A percentile compares a stretch with the other conserved stretches of the same genome.
Evolutionary conservation across 2,113 vertebrate genomes (phyloP).

Genomic region (Otis tarda): DNA sequence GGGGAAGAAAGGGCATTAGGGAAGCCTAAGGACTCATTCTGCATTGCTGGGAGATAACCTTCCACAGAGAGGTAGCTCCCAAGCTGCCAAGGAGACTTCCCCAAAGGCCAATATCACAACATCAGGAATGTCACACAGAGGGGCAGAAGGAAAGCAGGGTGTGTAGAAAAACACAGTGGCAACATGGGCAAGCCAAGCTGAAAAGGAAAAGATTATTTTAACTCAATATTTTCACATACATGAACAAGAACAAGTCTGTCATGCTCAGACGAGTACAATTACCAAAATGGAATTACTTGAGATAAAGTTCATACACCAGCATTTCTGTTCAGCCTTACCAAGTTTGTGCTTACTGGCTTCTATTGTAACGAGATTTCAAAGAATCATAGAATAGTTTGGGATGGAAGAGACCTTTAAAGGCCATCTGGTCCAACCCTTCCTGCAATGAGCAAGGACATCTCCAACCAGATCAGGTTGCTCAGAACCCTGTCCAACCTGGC

Average conservation of each 20-base stretch:
- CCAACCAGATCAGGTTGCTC: too few relatives aligned
- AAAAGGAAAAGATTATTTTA: neutral
- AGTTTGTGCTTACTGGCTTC: neutral
- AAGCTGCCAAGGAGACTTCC: neutral
- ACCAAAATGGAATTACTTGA: neutral
- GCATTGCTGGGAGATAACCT: neutral
- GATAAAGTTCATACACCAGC: neutral
- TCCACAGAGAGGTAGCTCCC: neutral
- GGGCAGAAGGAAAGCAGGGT: neutral
- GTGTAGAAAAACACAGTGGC: neutral
- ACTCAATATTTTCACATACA: neutral
- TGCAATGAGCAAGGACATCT: too few relatives aligned
- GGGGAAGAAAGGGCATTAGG: neutral
- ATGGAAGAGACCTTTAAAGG: too few relatives aligned
- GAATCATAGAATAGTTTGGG: too few relatives aligned
- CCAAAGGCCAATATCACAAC: neutral
- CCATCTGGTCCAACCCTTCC: too few relatives aligned
- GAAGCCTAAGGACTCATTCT: neutral
- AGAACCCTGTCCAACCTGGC: too few relatives aligned
- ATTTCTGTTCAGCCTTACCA: neutral
- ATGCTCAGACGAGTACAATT: neutral
- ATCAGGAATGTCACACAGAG: neutral
- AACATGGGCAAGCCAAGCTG: neutral
- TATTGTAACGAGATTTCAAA: neutral
- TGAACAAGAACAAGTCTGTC: neutral